A percentile compares a stretch with the other conserved stretches of the same genome.
Conservation (phyloP, 2,888 invertebrate genomes). For the Trachelus stipa region DNA sequence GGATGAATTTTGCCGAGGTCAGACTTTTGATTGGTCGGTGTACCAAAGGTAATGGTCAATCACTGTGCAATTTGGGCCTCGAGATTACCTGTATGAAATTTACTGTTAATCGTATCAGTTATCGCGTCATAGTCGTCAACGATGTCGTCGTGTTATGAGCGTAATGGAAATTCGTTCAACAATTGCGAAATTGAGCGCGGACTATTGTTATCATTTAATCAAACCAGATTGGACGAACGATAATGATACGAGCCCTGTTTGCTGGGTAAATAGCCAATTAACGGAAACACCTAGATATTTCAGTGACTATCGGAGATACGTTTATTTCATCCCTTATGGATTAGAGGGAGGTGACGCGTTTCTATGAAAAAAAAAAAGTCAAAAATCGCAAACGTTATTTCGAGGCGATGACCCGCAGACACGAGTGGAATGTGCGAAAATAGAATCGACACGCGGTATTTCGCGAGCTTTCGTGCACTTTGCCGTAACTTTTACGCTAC, state of each 20-base stretch:
- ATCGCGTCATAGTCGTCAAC: not conserved
- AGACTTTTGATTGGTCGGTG: not conserved
- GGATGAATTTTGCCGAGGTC: not conserved
- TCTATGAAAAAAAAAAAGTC: too few species aligned
- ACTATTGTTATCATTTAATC: constrained; percentile 23
- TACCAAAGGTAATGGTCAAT: not conserved
- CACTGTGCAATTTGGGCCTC: not conserved
- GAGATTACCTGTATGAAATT: not conserved
- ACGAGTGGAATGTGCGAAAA: constrained; percentile 39
- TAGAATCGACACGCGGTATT: constrained; percentile 34
- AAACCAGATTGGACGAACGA: not conserved
- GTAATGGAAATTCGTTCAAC: not conserved
- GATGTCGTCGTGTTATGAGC: not conserved
- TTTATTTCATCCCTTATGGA: not conserved
- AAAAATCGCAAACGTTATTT: constrained; percentile 23
- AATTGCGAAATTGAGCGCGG: not conserved
- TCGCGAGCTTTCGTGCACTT: constrained; percentile 23
- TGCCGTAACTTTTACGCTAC: not conserved
- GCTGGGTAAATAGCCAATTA: not conserved
- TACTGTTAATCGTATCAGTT: not conserved
- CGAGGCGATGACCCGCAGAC: constrained; percentile 49
- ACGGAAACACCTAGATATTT: not conserved
- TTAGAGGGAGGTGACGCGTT: too few species aligned
- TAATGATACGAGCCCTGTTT: not conserved
- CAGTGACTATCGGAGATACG: not conserved